A percentile compares a stretch with the other conserved stretches of the same genome.
Evolutionary conservation across 1,140 invertebrate species (phyloP).

Genomic region (Cydia splendana): DNA sequence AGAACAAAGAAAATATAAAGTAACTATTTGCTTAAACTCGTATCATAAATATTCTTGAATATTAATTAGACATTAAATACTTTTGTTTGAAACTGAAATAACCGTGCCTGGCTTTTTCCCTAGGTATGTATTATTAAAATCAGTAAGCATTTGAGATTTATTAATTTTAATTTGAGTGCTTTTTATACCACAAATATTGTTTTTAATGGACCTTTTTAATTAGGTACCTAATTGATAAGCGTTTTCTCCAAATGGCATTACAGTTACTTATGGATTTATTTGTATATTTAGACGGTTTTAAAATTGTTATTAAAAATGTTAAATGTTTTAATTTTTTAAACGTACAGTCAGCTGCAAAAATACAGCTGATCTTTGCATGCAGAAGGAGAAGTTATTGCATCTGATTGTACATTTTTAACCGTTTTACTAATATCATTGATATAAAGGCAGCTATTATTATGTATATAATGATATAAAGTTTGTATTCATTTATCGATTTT

Average conservation of each 20-base stretch:
- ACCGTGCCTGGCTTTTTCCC: no score
- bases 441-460: constrained; percentile 11
- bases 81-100: no score
- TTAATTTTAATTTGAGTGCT: no score
- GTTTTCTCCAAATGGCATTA: constrained; percentile 61
- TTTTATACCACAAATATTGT: no score
- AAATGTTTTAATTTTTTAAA: neutral
- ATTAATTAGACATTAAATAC: no score
- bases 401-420: constrained; percentile 1
- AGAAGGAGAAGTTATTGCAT: neutral
- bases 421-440: constrained; percentile 8
- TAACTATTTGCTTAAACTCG: no score
- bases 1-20: no score
- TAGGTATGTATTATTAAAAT: no score
- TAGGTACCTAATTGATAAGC: constrained; percentile 11
- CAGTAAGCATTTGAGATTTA: no score
- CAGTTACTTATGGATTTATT: constrained; percentile 66
- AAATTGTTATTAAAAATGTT: constrained; percentile 24
- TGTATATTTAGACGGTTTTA: constrained; percentile 60
- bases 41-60: no score
- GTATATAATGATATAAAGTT: constrained; percentile 23
- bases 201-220: neutral
- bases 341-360: neutral
- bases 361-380: neutral
- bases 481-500: neutral